These are phyloP conservation scores for Prosapia bicincta DNA, from an alignment of 2,888 invertebrate species.

Conservation along the genomic window DNA sequence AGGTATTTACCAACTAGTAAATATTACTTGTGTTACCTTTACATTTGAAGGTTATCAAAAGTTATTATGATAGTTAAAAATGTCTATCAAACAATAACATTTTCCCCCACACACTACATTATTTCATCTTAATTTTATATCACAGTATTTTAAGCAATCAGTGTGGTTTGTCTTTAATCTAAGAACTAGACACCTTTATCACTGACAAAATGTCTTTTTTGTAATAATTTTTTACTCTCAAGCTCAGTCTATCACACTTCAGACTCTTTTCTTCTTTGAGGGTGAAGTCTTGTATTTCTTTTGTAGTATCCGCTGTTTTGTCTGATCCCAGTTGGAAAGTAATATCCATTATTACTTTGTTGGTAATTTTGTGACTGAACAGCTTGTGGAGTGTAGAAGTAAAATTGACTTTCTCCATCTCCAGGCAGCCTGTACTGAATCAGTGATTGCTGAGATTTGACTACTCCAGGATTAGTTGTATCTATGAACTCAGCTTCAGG, in stretches of 20 bases:
- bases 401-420: constrained; percentile 73
- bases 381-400: constrained; percentile 68
- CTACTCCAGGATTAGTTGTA: constrained; percentile 40
- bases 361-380: constrained; percentile 23
- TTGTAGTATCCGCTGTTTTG: background rate
- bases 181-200: background rate
- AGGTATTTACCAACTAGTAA: too few species aligned
- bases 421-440: constrained; percentile 72
- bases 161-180: background rate
- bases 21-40: too few species aligned
- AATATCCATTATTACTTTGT: background rate
- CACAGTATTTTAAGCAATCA: background rate
- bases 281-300: background rate
- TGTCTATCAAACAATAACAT: too few species aligned
- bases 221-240: background rate
- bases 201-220: background rate
- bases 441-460: constrained; percentile 48
- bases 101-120: background rate
- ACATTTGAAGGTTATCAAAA: too few species aligned
- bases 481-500: constrained; percentile 63
- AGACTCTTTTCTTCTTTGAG: background rate
- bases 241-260: background rate
- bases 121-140: background rate
- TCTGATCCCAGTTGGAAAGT: background rate
- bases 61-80: too few species aligned